Evolutionary conservation across 2,888 invertebrate genomes (phyloP).

Genomic region (Metacarcinus magister): DNA sequence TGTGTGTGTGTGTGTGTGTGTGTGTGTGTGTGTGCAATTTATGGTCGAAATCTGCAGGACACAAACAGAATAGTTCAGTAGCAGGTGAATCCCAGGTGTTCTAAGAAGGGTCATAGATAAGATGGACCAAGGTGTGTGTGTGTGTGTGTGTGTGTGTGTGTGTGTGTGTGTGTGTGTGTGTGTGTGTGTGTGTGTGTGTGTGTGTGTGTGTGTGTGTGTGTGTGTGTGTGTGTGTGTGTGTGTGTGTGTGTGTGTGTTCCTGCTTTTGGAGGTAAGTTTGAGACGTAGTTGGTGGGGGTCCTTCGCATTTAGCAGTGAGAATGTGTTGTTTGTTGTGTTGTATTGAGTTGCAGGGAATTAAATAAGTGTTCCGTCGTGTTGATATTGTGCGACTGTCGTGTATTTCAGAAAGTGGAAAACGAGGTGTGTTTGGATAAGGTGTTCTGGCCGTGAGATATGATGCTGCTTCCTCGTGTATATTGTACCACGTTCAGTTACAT

Average conservation of each 20-base stretch:
- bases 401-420: too few species aligned
- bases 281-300: background rate
- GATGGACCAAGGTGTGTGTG: background rate
- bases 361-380: too few species aligned
- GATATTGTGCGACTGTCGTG: too few species aligned
- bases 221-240: constrained; percentile 26
- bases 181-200: constrained; percentile 26
- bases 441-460: too few species aligned
- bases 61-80: constrained; percentile 9
- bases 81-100: background rate
- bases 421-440: too few species aligned
- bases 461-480: too few species aligned
- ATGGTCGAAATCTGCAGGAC: background rate
- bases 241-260: background rate
- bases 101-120: background rate
- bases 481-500: too few species aligned
- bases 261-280: background rate
- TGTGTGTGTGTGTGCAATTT: constrained; percentile 18
- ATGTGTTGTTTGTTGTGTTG: background rate
- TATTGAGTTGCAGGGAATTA: background rate
- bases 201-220: constrained; percentile 26
- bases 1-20: constrained; percentile 21
- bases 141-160: constrained; percentile 15
- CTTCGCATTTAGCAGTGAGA: too few species aligned
- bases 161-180: constrained; percentile 29